Evolutionary conservation across 2,113 vertebrate genomes (phyloP).

Genomic region (Anas platyrhynchos): DNA sequence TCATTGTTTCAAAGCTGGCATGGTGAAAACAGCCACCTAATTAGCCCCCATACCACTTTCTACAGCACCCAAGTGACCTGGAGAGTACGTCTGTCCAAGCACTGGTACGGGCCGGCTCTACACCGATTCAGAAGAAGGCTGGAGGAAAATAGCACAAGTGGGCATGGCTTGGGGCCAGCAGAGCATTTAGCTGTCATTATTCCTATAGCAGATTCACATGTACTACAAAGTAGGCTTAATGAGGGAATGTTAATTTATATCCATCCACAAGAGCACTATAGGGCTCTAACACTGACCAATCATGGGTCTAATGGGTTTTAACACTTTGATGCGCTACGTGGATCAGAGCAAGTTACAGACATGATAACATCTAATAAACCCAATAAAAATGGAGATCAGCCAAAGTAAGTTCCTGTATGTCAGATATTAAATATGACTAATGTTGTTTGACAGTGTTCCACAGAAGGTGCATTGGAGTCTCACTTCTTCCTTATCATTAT

Average conservation of each 20-base stretch:
- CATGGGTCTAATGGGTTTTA: not conserved
- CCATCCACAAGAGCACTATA: not conserved
- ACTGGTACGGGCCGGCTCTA: not conserved
- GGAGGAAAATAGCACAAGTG: not conserved
- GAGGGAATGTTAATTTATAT: conserved; percentile 27
- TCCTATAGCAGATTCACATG: not conserved
- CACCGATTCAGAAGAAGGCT: not conserved
- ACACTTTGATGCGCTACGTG: not conserved
- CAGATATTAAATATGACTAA: conserved; percentile 74
- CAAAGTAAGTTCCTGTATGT: conserved; percentile 68
- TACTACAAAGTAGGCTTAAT: conserved; percentile 27
- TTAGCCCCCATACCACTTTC: not conserved
- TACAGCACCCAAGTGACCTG: not conserved
- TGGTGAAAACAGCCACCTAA: not conserved
- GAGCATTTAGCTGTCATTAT: conserved; percentile 39
- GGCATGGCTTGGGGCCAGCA: conserved; percentile 27
- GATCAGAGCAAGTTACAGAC: conserved; percentile 44
- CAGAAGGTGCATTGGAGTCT: conserved; percentile 61
- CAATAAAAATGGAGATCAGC: conserved; percentile 63
- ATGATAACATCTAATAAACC: conserved; percentile 67
- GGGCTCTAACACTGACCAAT: not conserved
- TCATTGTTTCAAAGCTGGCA: not conserved
- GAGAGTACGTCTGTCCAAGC: accelerated
- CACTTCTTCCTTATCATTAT: conserved; percentile 73
- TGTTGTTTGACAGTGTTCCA: conserved; percentile 62